Evolutionary conservation across 2,113 vertebrate genomes (phyloP), one percentile per base, ranked within the genome.

Genomic region (Silurus glanis): DNA sequence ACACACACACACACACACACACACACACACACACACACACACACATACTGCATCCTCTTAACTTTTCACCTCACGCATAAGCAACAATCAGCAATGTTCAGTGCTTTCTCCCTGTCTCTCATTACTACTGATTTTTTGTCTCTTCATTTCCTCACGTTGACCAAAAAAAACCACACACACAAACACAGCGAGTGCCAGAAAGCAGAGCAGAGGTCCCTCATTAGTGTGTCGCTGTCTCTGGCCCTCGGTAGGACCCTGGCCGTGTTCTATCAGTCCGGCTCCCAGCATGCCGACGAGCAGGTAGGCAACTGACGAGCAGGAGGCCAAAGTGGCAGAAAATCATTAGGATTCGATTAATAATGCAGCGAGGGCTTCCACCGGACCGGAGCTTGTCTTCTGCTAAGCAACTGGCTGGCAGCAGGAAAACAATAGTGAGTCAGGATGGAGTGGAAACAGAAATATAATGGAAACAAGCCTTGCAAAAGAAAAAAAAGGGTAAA

Each of bases 321-420:
- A 88, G 90, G 89, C 86, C 82, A 88, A 90, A 83, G 88, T 88
- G 85, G 87, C 88, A 89, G 88, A 91, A 88, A 92, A 90, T 92
- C 91, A 90, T 92, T 92, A 91, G 85, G 87, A 89, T 86, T 72
- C 79, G 84, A 91, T 92, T 91, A 92, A 91, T 92, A 89, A 90
- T 92, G 89, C 89, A 92, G 87, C 85, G 85, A 84, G 89, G 87
- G 88, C 89, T 86, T 88, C 71, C 85, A 86, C 78, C 1, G 45
- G 78, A 86, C 78, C 1, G 53, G 78, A 82, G 64, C 83, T 75
- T 64, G 83, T 85, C 83, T 85, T 85, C 75, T 83, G 87, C 87
- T 87, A 80, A 82, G 83, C 80, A 80, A 86, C 55, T 49, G 28
- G 84, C 64, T 64, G 23, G 7, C 55, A 72, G 9, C 59, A 59